phyloP scores from a whole-genome alignment of 1,140 invertebrate genomes.

The Drosophila suzukii region DNA sequence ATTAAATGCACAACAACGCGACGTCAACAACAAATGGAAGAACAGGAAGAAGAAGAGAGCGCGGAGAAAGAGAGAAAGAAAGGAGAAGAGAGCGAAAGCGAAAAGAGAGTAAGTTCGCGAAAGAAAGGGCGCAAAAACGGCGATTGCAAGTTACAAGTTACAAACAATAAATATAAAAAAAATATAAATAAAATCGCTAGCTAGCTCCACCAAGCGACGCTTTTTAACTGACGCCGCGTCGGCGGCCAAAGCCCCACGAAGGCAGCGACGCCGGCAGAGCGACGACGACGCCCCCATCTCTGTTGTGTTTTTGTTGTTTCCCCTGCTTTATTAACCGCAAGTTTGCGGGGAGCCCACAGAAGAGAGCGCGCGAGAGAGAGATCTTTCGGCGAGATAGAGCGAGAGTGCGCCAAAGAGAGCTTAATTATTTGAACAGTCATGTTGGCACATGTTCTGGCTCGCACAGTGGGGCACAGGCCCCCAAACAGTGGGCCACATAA shows the following conservation, averaged over 20 bases:
- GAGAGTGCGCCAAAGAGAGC: slow-evolving; percentile 23
- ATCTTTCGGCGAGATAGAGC: slow-evolving; percentile 12
- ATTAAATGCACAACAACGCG: slow-evolving; percentile 34
- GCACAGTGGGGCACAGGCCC: slow-evolving; percentile 14
- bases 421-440: slow-evolving; percentile 37
- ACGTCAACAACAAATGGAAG: slow-evolving; percentile 48
- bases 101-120: neutral
- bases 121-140: slow-evolving; percentile 6
- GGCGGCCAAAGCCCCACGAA: slow-evolving; percentile 37
- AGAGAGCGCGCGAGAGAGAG: slow-evolving; percentile 14
- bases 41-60: slow-evolving; percentile 31
- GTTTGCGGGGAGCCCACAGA: slow-evolving; percentile 29
- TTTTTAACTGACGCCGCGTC: slow-evolving; percentile 66
- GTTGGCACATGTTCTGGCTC: neutral
- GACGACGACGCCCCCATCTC: slow-evolving; percentile 35
- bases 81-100: slow-evolving; percentile 7
- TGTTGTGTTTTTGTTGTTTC: slow-evolving; percentile 4
- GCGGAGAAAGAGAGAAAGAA: neutral
- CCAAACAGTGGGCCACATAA: too few relatives aligned
- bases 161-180: slow-evolving; percentile 46
- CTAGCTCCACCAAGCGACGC: slow-evolving; percentile 70
- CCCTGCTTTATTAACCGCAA: slow-evolving; percentile 34
- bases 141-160: slow-evolving; percentile 49
- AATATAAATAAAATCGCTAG: slow-evolving; percentile 54
- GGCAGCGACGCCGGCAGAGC: slow-evolving; percentile 30